Base-by-base conservation (phyloP, 2,797 vertebrate genomes). In the Sebastes cheni region DNA sequence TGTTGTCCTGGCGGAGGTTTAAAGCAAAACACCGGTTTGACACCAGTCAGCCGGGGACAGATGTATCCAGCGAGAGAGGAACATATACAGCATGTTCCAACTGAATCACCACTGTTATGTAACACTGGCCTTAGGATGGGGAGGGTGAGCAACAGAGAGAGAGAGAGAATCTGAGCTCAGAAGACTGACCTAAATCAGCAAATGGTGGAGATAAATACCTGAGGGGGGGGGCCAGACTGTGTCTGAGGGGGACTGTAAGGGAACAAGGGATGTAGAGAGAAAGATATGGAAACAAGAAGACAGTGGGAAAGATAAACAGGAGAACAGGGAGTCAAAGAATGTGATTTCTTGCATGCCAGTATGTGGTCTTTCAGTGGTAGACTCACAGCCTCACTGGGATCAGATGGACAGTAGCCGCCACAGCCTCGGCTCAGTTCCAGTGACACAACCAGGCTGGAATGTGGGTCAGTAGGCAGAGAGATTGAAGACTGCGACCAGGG, bases 361-460 rank as follows among this genome's bases (percentile, higher is more conserved):
- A 3, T 78, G 75, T 73, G 58, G 58, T 66, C 77, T 74, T 62
- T 74, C 50, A 56, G 34, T 25, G 56, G 67, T 64, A 9, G 59
- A 18, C 58, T 67, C 66, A 18, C 39, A 72, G 74, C 30, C 67
- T 81, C 81, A 72, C 80, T 86, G 81, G 83, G 86, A 89, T 93
- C 89, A 90, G 83, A 86, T 82, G 84, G 90, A 88, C 90, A 86
- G 85, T 77, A 25, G 78, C 68, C 9, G 59, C 87, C 52, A 60
- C 76, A 56, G 74, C 68, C 68, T 54, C 36, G 79, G 80, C 81
- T 80, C 75, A 84, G 88, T 83, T 92, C 85, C 85, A 86, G 85
- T 93, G 89, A 93, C 92, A 93, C 93, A 92, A 87, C 83, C 82
- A 77, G 87, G 88, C 84, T 88, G 91, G 92, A 95, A 95, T 94